These are phyloP conservation scores for Suricata suricatta DNA, from an alignment of 2,113 vertebrate species.

Conservation along the genomic window DNA sequence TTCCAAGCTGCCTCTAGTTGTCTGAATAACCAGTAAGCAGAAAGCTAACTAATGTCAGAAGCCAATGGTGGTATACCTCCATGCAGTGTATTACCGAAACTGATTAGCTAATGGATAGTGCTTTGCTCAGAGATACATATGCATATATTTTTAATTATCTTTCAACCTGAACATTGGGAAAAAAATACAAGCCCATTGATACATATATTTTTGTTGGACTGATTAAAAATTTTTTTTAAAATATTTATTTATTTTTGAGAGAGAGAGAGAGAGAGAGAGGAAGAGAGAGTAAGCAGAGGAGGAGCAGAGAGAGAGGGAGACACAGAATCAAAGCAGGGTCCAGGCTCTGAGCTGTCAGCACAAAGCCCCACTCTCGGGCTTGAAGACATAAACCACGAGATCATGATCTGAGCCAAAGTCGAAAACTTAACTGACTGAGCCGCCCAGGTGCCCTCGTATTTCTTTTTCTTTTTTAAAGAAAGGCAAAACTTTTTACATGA, in stretches of 20 bases:
- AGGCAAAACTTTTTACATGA: slow-evolving; percentile 72
- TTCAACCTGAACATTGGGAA: slow-evolving; percentile 43
- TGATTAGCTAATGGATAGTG: slow-evolving; percentile 89
- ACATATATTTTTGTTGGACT: slow-evolving; percentile 74
- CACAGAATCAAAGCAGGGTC: no score
- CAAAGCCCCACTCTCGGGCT: no score
- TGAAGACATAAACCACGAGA: no score
- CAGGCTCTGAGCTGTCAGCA: no score
- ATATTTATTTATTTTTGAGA: no score
- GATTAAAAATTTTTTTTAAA: background rate
- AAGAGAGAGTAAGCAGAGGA: no score
- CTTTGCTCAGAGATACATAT: background rate
- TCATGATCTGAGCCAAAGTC: no score
- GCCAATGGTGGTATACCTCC: slow-evolving; percentile 90
- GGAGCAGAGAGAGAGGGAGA: no score
- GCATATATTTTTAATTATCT: slow-evolving; percentile 66
- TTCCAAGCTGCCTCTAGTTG: slow-evolving; percentile 88
- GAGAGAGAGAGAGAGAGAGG: no score
- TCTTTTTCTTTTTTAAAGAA: slow-evolving; percentile 77
- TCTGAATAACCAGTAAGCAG: slow-evolving; percentile 91
- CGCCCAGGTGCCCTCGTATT: no score
- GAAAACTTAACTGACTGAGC: no score
- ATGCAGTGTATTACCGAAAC: slow-evolving; percentile 95
- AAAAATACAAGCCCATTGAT: slow-evolving; percentile 66
- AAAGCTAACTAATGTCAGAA: slow-evolving; percentile 92